Percentiles rank a stretch among this genome's conserved stretches.
Conservation (phyloP, 2,888 invertebrate genomes). For the Heteromyza rotundicornis region DNA sequence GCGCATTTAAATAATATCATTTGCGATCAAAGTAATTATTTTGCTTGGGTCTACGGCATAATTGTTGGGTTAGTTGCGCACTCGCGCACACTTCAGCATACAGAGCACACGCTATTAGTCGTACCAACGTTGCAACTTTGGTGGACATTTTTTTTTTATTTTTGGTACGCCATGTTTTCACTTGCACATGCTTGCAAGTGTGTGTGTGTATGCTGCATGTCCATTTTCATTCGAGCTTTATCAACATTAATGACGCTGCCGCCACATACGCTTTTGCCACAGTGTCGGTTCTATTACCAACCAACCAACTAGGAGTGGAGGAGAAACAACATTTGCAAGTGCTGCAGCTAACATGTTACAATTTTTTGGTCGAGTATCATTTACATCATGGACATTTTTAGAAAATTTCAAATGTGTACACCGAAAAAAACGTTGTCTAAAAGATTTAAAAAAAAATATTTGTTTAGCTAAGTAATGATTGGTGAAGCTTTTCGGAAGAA, state of each 20-base stretch:
- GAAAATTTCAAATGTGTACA: too few species aligned
- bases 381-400: too few species aligned
- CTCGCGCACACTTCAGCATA: constrained; percentile 8
- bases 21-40: constrained; percentile 54
- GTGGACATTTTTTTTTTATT: too few species aligned
- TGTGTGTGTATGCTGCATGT: constrained; percentile 4
- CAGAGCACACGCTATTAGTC: neutral
- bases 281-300: too few species aligned
- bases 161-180: neutral
- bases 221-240: constrained; percentile 30
- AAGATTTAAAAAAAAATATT: too few species aligned
- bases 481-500: too few species aligned
- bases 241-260: constrained; percentile 30
- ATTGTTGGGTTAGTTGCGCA: constrained; percentile 40
- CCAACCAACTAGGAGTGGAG: neutral
- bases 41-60: constrained; percentile 54
- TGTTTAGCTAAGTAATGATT: too few species aligned
- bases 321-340: neutral
- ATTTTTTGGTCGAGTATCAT: too few species aligned
- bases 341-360: too few species aligned
- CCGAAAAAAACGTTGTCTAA: too few species aligned
- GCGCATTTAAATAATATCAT: constrained; percentile 46
- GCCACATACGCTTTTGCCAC: neutral
- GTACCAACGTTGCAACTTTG: neutral
- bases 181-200: neutral